These are phyloP conservation scores for Bombylius major DNA, from an alignment of 2,888 invertebrate genomes.

Conservation along the genomic window DNA sequence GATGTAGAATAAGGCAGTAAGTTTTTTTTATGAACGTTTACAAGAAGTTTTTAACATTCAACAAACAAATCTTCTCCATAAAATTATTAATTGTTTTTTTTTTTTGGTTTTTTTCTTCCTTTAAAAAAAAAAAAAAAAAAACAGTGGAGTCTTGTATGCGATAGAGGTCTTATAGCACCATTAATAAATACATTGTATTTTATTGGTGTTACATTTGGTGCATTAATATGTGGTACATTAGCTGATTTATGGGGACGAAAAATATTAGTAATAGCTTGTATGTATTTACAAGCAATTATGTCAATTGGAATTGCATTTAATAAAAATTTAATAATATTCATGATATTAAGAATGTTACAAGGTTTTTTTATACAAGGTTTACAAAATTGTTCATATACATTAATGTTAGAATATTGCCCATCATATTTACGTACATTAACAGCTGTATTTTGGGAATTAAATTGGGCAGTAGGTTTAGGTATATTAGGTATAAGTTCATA, in stretches of 20 bases:
- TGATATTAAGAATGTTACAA: conserved; percentile 33
- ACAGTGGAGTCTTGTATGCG: conserved; percentile 34
- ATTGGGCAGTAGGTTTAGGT: conserved; percentile 38
- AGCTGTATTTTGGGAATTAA: conserved; percentile 37
- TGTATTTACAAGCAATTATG: conserved; percentile 32
- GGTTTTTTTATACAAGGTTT: conserved; percentile 40
- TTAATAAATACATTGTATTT: conserved; percentile 32
- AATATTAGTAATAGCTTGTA: conserved; percentile 33
- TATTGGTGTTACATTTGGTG: conserved; percentile 34
- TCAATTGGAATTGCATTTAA: conserved; percentile 21
- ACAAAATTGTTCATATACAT: conserved; percentile 39
- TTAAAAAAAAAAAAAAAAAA: not conserved
- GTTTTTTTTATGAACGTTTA: no score
- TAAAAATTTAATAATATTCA: conserved; percentile 29
- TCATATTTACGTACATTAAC: conserved; percentile 36
- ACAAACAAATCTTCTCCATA: no score
- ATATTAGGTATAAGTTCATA: conserved; percentile 37
- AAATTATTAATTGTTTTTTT: no score
- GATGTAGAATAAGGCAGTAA: no score
- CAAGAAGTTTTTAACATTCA: no score
- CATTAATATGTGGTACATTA: conserved; percentile 32
- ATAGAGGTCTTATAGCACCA: conserved; percentile 25
- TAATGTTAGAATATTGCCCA: conserved; percentile 40
- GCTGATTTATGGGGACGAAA: conserved; percentile 36
- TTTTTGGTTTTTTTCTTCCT: no score